These are phyloP conservation scores for Rhadinocentrus ornatus DNA, from an alignment of 2,797 vertebrate genomes.

Conservation along the genomic window DNA sequence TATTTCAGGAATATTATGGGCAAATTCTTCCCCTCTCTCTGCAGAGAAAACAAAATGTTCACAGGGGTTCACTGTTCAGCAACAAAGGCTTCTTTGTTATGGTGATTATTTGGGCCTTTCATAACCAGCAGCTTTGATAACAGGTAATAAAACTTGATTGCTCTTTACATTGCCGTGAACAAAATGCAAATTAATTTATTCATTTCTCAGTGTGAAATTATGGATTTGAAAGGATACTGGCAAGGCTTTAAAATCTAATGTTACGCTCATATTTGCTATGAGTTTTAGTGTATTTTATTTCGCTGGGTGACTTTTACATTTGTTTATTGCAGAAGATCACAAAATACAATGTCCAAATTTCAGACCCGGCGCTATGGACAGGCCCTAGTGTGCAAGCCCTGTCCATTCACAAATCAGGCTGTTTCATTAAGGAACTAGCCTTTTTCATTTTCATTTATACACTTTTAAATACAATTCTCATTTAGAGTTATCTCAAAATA, in stretches of 20 bases:
- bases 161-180: conserved; percentile 4
- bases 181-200: conserved; percentile 2
- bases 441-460: background rate
- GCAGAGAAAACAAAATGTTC: conserved; percentile 5
- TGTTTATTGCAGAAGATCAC: background rate
- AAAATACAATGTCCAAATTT: background rate
- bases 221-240: background rate
- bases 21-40: background rate
- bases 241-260: background rate
- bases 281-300: background rate
- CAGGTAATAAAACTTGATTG: conserved; percentile 18
- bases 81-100: conserved; percentile 13
- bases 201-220: conserved; percentile 2
- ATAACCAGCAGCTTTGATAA: conserved; percentile 14
- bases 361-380: no score
- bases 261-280: background rate
- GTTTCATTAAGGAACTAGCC: background rate
- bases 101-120: background rate
- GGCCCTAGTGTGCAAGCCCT: no score
- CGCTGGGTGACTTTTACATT: background rate
- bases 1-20: background rate
- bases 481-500: no score
- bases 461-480: background rate
- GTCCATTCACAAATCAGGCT: no score
- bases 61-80: background rate